Evolutionary conservation across 2,113 vertebrate genomes (phyloP).

Genomic region (Lontra canadensis): DNA sequence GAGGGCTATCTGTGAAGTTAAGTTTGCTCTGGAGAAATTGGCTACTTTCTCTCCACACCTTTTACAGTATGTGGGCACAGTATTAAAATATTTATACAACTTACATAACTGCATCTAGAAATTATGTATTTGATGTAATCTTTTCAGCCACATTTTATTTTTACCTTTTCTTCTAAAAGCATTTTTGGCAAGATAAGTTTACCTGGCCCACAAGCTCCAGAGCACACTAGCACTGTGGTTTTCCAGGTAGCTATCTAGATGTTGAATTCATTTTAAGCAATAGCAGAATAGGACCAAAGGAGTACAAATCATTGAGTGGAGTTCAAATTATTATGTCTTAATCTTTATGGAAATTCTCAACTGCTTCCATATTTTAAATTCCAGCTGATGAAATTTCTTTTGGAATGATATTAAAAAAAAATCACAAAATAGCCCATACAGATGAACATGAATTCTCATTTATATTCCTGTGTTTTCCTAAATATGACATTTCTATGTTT

Average conservation of each 20-base stretch:
- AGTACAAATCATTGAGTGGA: background rate
- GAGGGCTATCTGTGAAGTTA: background rate
- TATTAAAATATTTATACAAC: constrained; percentile 60
- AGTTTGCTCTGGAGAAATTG: background rate
- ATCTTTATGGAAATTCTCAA: background rate
- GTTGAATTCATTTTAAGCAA: constrained; percentile 18
- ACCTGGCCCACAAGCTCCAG: background rate
- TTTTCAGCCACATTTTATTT: constrained; percentile 58
- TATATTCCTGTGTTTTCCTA: background rate
- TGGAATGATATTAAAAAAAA: background rate
- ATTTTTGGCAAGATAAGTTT: constrained; percentile 58
- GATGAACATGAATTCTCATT: background rate
- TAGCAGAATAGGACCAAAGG: background rate
- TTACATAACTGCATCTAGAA: constrained; percentile 43
- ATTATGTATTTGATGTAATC: background rate
- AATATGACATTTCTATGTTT: constrained; percentile 5
- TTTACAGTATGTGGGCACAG: background rate
- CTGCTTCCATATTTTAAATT: constrained; percentile 36
- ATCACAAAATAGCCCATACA: background rate
- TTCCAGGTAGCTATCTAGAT: background rate
- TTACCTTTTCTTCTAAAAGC: constrained; percentile 65
- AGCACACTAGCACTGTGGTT: background rate
- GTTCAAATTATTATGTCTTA: constrained; percentile 20
- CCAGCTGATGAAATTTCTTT: constrained; percentile 11
- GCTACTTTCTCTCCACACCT: background rate